Base-by-base conservation (phyloP, 2,888 invertebrate genomes). In the Steinernema hermaphroditum region DNA sequence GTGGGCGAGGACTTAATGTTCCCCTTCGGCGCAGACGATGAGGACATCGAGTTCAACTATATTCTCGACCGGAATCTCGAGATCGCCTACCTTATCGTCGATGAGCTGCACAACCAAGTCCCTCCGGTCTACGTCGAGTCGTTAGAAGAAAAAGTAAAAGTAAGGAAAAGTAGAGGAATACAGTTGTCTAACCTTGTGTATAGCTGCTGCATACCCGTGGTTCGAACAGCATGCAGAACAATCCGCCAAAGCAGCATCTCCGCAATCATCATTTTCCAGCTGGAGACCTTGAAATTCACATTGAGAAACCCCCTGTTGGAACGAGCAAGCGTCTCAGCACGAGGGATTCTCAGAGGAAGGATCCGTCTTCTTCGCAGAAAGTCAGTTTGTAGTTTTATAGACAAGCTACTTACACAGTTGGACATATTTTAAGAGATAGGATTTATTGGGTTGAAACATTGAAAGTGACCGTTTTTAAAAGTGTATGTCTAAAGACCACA, bases 1-100 rank as follows among this genome's bases (percentile, higher is more conserved):
- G 76, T 83, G 14, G 83, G 83, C 43, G 83, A 83, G 62, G 83
- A 83, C 76, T 70, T 76, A 46, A 76, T 76, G 80, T 82, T 82
- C 57, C 83, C 83, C 6, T 83, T 83, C 57, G 83, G 83, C 19
- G 82, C 80, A 0, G 83, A 83, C 57, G 83, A 83, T 68, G 83
- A 83, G 70, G 83, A 83, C 50, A 81, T 83, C 69, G 83, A 83
- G 69, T 80, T 83, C 74, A 82, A 82, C 57, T 82, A 82, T 72
- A 81, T 83, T 68, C 49, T 83, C 34, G 83, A 83, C 41, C 73
- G 83, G 37, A 82, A 83, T 73, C 62, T 82, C n/a, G 83, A 83
- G 76, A 74, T 81, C 19, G 75, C 82, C 8, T 79, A 80, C 75
- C 72, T 82, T 19, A 81, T 83, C 37, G 82, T 83, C 16, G 83